Evolutionary conservation across 2,113 vertebrate species (phyloP), one percentile per base, ranked within the genome.

Genomic region (Lophius piscatorius): DNA sequence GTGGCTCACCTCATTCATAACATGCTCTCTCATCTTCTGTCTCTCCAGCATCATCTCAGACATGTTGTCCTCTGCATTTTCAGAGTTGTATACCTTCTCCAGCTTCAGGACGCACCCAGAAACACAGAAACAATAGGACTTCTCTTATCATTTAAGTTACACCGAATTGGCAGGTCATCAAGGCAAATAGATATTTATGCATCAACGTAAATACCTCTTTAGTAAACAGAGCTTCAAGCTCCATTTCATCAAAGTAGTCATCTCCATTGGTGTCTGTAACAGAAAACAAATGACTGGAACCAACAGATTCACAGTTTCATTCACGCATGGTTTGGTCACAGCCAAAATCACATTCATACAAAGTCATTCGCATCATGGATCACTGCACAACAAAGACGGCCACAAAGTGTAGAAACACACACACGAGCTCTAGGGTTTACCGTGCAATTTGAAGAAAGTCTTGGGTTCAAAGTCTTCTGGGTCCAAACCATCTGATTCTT

Each of bases 391-490:
- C n/a, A n/a, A n/a, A n/a, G n/a, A n/a, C n/a, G n/a, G n/a, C n/a
- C n/a, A n/a, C n/a, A n/a, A n/a, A n/a, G n/a, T n/a, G n/a, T n/a
- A n/a, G n/a, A n/a, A n/a, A n/a, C n/a, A n/a, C n/a, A n/a, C n/a
- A n/a, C n/a, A n/a, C n/a, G n/a, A n/a, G n/a, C n/a, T n/a, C n/a
- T n/a, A n/a, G n/a, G n/a, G n/a, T n/a, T 94, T 93, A 97, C 96
- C 96, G 1, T 98, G 96, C 71, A 98, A 88, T 77, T 92, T 96
- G 90, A 98, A 98, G 89, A 98, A 98, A 45, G 96, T 98, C 90
- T 94, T 98, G 47, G 96, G 92, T 61, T 97, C 89, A 85, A 98
- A 98, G 74, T 95, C 92, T 41, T 92, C 89, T 52, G 95, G 94
- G 76, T 97, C 95, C 81, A 98, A 84, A 65, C 95, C 94, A 63